phyloP scores from a whole-genome alignment of 2,888 invertebrate genomes.

The Rhagonycha fulva region DNA sequence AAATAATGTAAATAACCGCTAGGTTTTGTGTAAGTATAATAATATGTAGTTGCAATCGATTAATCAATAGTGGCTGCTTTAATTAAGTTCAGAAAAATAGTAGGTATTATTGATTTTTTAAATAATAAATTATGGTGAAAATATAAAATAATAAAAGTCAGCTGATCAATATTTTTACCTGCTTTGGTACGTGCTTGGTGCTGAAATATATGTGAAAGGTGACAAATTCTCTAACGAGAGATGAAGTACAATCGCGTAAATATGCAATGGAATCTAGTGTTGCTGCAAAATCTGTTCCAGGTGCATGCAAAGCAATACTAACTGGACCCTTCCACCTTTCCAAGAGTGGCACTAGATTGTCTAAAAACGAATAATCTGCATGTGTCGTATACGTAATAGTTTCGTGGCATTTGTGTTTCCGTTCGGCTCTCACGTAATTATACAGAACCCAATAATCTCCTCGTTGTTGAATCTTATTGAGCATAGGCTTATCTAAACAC shows the following conservation, averaged over 20 bases:
- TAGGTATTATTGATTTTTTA: not conserved
- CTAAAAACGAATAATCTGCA: conserved; percentile 88
- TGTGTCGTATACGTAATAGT: conserved; percentile 91
- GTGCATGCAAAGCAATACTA: conserved; percentile 85
- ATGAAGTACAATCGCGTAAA: conserved; percentile 75
- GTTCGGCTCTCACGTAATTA: conserved; percentile 79
- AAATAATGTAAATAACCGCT: not conserved
- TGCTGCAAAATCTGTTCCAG: conserved; percentile 78
- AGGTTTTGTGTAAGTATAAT: not conserved
- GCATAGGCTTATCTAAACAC: conserved; percentile 51
- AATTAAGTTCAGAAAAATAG: not conserved
- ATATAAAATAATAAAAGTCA: not conserved
- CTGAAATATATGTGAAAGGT: conserved; percentile 91
- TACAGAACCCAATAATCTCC: conserved; percentile 82
- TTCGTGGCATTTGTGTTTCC: conserved; percentile 74
- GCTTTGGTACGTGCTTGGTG: conserved; percentile 81
- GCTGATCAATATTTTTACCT: conserved; percentile 51
- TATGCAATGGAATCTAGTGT: conserved; percentile 82
- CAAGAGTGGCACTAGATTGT: conserved; percentile 83
- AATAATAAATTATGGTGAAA: not conserved
- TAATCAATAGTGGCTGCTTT: not conserved
- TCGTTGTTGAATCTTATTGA: conserved; percentile 52
- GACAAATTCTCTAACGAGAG: conserved; percentile 75
- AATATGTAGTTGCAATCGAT: not conserved
- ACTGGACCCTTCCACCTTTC: conserved; percentile 88